Conservation (phyloP, 2,113 vertebrate genomes). For the Psettodes erumei region DNA sequence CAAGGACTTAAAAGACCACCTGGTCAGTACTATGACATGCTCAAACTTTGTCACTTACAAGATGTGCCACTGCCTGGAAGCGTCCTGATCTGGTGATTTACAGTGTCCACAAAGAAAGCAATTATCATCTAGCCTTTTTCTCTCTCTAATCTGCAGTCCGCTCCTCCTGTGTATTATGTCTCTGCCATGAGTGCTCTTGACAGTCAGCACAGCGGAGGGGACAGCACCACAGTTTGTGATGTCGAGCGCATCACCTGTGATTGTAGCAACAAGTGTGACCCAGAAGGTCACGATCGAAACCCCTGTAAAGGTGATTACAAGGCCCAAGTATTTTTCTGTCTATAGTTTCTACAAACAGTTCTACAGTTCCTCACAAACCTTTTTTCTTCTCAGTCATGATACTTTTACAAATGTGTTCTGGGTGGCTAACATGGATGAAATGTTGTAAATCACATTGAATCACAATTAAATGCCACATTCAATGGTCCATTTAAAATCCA, state of each 20-base stretch:
- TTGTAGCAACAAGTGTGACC: background rate
- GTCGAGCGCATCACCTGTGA: background rate
- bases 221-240: background rate
- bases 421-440: conserved; percentile 9
- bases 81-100: conserved; percentile 25
- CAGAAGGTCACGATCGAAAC: background rate
- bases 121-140: conserved; percentile 9
- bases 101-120: conserved; percentile 11
- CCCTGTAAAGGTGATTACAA: background rate
- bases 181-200: background rate
- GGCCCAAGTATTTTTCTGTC: background rate
- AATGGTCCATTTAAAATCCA: background rate
- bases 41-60: background rate
- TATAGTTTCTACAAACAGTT: too few species aligned
- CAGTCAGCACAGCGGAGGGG: background rate
- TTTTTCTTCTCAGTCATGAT: background rate
- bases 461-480: background rate
- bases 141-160: conserved; percentile 17
- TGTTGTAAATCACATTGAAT: background rate
- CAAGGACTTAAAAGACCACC: conserved; percentile 12
- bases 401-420: background rate
- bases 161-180: background rate
- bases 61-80: conserved; percentile 19
- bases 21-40: background rate
- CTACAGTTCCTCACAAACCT: too few species aligned